Conservation (phyloP, 2,888 invertebrate species). For the Ellobium chinense region DNA sequence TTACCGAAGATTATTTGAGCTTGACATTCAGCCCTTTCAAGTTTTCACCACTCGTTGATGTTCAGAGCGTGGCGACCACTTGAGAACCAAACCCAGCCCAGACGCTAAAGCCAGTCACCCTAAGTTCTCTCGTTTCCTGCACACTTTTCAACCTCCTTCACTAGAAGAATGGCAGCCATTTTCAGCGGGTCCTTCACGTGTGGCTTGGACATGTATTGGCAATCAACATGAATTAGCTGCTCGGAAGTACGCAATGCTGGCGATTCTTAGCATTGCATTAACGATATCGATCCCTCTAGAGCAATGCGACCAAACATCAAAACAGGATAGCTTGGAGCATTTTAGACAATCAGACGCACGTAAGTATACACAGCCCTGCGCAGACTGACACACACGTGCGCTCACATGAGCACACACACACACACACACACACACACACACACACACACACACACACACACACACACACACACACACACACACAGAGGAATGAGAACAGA, state of each 20-base stretch:
- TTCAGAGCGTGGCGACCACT: conserved; percentile 17
- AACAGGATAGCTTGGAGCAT: not conserved
- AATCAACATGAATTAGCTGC: conserved; percentile 44
- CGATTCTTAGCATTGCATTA: conserved; percentile 36
- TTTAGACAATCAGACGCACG: no score
- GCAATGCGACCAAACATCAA: conserved; percentile 16
- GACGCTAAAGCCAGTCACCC: conserved; percentile 12
- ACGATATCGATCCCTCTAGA: conserved; percentile 27
- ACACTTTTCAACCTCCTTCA: conserved; percentile 22
- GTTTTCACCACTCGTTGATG: no score
- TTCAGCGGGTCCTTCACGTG: conserved; percentile 31
- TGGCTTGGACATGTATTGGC: conserved; percentile 45
- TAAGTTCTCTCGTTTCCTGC: conserved; percentile 34
- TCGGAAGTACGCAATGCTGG: conserved; percentile 39
- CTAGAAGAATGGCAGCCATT: conserved; percentile 32
- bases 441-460: not conserved
- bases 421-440: not conserved
- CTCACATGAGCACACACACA: not conserved
- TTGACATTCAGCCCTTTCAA: no score
- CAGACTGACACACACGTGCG: not conserved
- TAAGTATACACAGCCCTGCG: no score
- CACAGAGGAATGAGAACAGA: not conserved
- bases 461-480: not conserved
- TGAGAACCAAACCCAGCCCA: conserved; percentile 19
- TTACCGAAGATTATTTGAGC: no score